Evolutionary conservation across 2,888 invertebrate genomes (phyloP), one percentile per base, ranked within the genome.

Genomic region (Norana najaformis): DNA sequence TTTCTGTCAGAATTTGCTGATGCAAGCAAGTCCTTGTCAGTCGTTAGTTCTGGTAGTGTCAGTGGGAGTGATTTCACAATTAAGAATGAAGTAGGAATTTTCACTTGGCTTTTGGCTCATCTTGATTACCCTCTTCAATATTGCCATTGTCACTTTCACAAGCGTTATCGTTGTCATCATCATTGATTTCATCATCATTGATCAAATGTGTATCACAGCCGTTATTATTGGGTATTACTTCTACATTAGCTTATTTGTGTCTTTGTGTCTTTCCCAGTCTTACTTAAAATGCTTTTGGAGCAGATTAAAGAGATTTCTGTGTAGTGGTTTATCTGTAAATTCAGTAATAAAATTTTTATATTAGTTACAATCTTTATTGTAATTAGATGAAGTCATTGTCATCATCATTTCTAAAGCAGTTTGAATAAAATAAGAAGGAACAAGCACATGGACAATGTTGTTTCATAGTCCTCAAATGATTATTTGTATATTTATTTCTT

Each of bases 81-180:
- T 41, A 91, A 93, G 89, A 93, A 93, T 91, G 92, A 93, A 92
- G 93, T 93, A 90, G 89, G 88, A 88, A 41, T 30, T 82, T n/a
- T 39, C 69, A n/a, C 36, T 34, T n/a, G 34, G 4, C 41, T n/a
- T 88, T 2, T n/a, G 0, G 6, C 36, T 83, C 20, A 34, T 83
- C 16, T 3, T 83, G 16, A 14, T 20, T 83, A 18, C 35, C 34
- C 35, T 20, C 35, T 35, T 36, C 83, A 83, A 20, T 18, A 34
- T 83, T n/a, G 18, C 34, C 35, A 83, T 14, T 83, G 35, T 83
- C 34, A 36, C 34, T 20, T 23, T 16, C 35, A 16, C 11, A 2
- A 30, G 3, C 53, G 11, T 53, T 13, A 53, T 53, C 53, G 13
- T 53, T 30, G 30, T 53, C 53, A 53, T 53, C 53, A 53, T 53